A percentile compares a stretch with the other conserved stretches of the same genome.
Conservation (phyloP, 2,113 vertebrate species). For the Calidris pugnax region DNA sequence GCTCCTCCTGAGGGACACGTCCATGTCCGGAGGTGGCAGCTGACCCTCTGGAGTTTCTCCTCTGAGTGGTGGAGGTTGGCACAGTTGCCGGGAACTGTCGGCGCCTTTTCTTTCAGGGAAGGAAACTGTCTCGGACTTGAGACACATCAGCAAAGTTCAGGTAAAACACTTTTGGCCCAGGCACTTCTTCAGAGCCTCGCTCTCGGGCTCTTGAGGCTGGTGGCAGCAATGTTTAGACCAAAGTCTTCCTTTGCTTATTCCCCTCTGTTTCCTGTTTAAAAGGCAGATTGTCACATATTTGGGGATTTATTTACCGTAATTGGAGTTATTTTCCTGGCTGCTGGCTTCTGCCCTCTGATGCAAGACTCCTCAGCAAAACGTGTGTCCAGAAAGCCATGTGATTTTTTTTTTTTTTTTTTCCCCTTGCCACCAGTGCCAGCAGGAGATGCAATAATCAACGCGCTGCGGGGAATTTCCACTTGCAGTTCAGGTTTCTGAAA, state of each 20-base stretch:
- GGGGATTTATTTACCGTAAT: conserved; percentile 77
- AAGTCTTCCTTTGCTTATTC: conserved; percentile 70
- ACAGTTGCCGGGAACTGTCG: conserved; percentile 1
- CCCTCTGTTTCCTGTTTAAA: conserved; percentile 76
- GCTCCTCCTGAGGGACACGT: neutral
- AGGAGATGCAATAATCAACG: conserved; percentile 71
- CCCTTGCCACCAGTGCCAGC: conserved; percentile 76
- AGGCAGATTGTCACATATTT: conserved; percentile 74
- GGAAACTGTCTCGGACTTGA: conserved; percentile 59
- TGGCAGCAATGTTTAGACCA: conserved; percentile 71
- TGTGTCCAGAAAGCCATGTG: conserved; percentile 72
- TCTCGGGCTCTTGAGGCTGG: conserved; percentile 69
- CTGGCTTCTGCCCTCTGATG: conserved; percentile 67
- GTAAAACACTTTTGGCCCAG: conserved; percentile 64
- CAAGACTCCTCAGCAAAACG: conserved; percentile 54
- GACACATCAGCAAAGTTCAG: conserved; percentile 61
- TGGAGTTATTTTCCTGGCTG: conserved; percentile 72
- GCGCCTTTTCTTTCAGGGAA: conserved; percentile 53
- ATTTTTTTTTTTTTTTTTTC: conserved; percentile 44
- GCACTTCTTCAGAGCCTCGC: conserved; percentile 48
- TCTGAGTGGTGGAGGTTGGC: conserved; percentile 31
- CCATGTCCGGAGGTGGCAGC: neutral
- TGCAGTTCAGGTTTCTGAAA: conserved; percentile 77
- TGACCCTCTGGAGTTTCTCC: neutral
- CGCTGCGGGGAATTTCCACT: conserved; percentile 77